Conservation (phyloP, 2,888 invertebrate genomes). For the Mantis religiosa region DNA sequence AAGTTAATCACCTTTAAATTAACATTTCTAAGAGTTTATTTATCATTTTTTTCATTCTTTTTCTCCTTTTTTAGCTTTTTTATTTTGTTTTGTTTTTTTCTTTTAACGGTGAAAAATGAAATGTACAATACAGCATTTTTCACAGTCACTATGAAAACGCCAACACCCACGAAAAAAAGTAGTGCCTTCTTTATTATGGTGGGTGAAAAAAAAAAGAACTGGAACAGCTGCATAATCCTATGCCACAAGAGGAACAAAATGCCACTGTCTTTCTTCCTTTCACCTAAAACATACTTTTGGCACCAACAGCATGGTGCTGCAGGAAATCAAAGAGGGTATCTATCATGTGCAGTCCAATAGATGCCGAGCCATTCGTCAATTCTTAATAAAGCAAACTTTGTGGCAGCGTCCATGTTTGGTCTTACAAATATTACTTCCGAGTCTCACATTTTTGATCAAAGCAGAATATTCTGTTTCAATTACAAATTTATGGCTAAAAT, state of each 20-base stretch:
- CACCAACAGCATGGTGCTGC: too few species aligned
- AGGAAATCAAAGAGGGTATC: neutral
- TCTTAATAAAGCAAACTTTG: neutral
- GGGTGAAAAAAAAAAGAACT: neutral
- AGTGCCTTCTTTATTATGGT: neutral
- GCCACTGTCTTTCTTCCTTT: neutral
- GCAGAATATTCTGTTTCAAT: neutral
- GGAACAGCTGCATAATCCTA: neutral
- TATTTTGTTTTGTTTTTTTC: neutral
- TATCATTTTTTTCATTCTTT: neutral
- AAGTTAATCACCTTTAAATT: slow-evolving; percentile 1
- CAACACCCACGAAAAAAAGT: neutral
- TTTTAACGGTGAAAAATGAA: neutral
- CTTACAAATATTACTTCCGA: neutral
- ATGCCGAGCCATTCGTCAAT: neutral
- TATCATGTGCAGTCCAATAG: neutral
- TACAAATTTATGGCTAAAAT: neutral
- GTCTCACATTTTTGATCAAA: neutral
- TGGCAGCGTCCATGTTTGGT: neutral
- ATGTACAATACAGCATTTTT: neutral
- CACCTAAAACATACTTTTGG: neutral
- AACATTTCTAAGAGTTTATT: neutral
- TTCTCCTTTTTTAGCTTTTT: neutral
- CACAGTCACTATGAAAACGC: neutral
- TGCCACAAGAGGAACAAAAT: neutral